Base-by-base conservation (phyloP, 2,888 invertebrate species). In the Osedax frankpressi region DNA sequence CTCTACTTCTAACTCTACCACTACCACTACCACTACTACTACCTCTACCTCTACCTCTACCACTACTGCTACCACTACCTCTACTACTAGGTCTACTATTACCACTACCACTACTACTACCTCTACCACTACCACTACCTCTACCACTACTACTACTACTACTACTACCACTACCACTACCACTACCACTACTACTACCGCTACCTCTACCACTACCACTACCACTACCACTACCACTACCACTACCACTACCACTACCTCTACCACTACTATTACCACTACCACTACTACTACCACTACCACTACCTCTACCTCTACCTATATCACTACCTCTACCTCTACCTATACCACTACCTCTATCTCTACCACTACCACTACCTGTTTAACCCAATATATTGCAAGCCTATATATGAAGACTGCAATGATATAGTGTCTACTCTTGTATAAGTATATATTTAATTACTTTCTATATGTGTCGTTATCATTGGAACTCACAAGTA, bases 121-220 rank as follows among this genome's bases (percentile, higher is more conserved):
- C 28, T 28, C 70, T 70, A 70, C 70, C 28, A 70, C 70, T 70
- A 70, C 70, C 28, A 70, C 70, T 70, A 70, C 29, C 28, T 28
- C 70, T 70, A 70, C 70, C 28, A 70, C 70, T 70, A 70, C 70
- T 70, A 70, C 70, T 70, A 72, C 67, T 73, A 73, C 30, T 73
- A 73, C 30, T 73, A 72, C 30, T 73, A 72, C 30, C 71, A 72
- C 30, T 73, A 72, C 30, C 71, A 72, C 30, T 73, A 72, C 30
- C 67, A 73, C 67, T 73, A 44, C 44, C 19, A 44, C 44, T 44
- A 44, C 44, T 44, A 44, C 44, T 44, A 44, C 44, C 19, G 19
- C 44, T 44, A 44, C 44, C 19, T 11, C 44, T 19, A 65, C 65
- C 0, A 65, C 65, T 1, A 65, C 65, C 0, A 65, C 65, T 1